phyloP scores from a whole-genome alignment of 2,888 invertebrate species.

The Physocephala rufipes region DNA sequence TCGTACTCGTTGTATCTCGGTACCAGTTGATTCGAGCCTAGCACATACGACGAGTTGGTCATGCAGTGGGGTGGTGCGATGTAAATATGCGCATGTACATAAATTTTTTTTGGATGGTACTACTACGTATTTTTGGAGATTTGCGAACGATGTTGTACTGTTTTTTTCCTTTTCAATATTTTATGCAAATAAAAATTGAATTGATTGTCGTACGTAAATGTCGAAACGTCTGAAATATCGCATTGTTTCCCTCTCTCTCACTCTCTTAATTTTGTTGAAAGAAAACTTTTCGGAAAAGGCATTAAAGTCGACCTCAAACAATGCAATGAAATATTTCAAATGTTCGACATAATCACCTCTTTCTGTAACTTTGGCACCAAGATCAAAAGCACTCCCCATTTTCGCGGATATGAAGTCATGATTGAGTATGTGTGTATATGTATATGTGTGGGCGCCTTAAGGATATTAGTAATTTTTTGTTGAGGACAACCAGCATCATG shows the following conservation, averaged over 20 bases:
- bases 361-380: background rate
- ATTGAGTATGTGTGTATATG: background rate
- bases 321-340: conserved; percentile 11
- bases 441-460: conserved; percentile 22
- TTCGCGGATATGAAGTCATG: background rate
- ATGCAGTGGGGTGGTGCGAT: too few relatives aligned
- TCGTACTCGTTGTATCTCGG: background rate
- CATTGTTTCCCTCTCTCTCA: background rate
- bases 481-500: background rate
- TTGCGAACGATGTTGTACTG: background rate
- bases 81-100: too few relatives aligned
- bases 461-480: conserved; percentile 19
- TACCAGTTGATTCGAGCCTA: too few relatives aligned
- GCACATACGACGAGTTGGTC: too few relatives aligned
- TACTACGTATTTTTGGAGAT: background rate
- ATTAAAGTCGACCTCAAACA: conserved; percentile 18
- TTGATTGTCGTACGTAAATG: background rate
- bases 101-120: too few relatives aligned
- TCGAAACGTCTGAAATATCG: background rate
- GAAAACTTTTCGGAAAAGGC: background rate
- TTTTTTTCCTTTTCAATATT: background rate
- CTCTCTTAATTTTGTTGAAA: background rate
- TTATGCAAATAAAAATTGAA: too few relatives aligned
- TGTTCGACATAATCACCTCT: background rate
- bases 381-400: conserved; percentile 23